These are phyloP conservation scores for Podarcis siculus DNA, from an alignment of 2,797 vertebrate genomes.

Conservation along the genomic window DNA sequence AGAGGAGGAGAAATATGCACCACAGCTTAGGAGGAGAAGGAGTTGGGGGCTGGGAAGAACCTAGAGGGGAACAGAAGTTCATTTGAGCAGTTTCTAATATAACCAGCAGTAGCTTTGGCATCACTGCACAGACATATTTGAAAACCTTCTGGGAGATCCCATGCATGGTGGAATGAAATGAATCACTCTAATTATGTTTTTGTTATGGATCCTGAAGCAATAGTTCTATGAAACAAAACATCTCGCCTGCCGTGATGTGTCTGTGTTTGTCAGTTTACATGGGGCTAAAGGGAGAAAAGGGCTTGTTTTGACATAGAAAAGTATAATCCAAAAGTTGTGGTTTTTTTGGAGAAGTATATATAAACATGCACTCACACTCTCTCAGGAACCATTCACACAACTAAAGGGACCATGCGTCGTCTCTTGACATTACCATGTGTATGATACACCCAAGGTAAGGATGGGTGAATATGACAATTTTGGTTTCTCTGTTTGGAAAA, in stretches of 20 bases:
- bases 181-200: neutral
- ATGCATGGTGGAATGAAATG: neutral
- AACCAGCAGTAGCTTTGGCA: neutral
- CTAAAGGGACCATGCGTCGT: neutral
- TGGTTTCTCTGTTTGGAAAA: too few relatives aligned
- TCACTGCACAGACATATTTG: rapidly evolving
- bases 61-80: neutral
- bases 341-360: neutral
- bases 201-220: neutral
- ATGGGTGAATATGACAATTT: neutral
- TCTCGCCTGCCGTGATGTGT: neutral
- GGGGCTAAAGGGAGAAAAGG: neutral
- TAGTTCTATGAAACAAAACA: neutral
- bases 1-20: neutral
- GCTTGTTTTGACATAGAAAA: neutral
- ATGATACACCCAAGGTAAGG: neutral
- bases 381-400: neutral
- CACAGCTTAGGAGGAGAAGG: neutral
- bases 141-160: neutral
- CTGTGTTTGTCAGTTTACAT: neutral
- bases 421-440: neutral
- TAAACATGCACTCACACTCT: neutral
- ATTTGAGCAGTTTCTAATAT: conserved; percentile 1
- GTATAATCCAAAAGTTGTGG: neutral
- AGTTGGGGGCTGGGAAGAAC: neutral